phyloP scores from a whole-genome alignment of 2,797 vertebrate species.

The Anniella stebbinsi region DNA sequence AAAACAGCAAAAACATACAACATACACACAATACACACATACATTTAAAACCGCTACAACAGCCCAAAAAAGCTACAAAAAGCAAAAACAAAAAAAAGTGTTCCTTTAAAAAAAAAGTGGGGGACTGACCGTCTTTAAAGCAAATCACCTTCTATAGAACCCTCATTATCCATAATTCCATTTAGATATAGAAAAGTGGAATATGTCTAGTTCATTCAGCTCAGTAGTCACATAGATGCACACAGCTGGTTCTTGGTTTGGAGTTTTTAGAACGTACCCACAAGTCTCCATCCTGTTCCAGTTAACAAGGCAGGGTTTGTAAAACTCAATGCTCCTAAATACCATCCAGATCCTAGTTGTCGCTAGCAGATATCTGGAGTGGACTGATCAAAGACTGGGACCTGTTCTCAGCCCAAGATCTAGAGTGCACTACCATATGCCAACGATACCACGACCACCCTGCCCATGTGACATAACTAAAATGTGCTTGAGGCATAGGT shows the following conservation, averaged over 20 bases:
- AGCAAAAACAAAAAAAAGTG: too few species aligned
- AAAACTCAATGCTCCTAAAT: background rate
- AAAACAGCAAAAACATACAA: too few species aligned
- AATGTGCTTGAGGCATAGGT: too few species aligned
- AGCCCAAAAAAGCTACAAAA: too few species aligned
- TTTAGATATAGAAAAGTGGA: background rate
- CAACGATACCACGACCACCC: background rate
- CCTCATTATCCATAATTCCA: background rate
- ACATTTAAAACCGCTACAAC: too few species aligned
- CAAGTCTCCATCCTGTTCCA: background rate
- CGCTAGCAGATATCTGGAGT: background rate
- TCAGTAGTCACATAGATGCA: accelerated
- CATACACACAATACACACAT: too few species aligned
- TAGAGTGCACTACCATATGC: background rate
- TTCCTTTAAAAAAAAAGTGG: too few species aligned
- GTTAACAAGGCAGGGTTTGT: background rate
- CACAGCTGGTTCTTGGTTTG: background rate
- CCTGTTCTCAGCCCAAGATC: too few species aligned
- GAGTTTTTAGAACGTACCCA: background rate
- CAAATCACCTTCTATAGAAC: background rate
- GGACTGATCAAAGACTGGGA: background rate
- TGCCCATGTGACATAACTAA: background rate
- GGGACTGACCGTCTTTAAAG: background rate
- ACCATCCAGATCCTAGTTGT: background rate
- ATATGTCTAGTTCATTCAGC: background rate